Conservation (phyloP, 2,113 vertebrate species). For the Bothrops jararaca region DNA sequence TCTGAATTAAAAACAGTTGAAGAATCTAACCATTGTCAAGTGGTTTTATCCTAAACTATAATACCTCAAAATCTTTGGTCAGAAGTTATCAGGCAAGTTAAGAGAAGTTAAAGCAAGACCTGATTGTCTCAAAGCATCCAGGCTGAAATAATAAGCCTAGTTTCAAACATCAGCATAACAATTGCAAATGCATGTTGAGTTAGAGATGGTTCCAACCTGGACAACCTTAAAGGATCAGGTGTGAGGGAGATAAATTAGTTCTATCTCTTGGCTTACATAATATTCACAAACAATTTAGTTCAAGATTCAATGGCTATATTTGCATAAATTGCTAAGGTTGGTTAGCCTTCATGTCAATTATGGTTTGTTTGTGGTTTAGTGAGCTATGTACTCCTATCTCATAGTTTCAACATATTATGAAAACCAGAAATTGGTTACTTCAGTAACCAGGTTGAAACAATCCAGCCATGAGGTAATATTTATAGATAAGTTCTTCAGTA, state of each 20-base stretch:
- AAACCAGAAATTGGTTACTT: neutral
- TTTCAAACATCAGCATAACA: neutral
- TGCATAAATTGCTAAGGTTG: neutral
- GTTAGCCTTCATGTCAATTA: neutral
- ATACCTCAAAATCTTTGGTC: conserved; percentile 14
- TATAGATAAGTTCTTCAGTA: neutral
- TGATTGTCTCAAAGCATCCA: conserved; percentile 21
- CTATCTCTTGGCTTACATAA: neutral
- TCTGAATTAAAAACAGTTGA: conserved; percentile 1
- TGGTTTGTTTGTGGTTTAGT: neutral
- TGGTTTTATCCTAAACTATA: conserved; percentile 21
- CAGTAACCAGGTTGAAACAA: neutral
- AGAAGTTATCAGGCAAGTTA: neutral
- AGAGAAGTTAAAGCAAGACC: neutral
- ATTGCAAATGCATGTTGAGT: neutral
- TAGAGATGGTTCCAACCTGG: neutral
- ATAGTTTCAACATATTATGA: neutral
- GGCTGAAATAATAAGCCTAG: neutral
- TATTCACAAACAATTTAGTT: neutral
- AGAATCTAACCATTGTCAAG: conserved; percentile 17
- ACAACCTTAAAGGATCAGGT: neutral
- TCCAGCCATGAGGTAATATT: conserved; percentile 4
- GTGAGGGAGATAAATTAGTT: neutral
- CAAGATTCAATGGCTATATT: neutral
- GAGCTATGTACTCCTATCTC: neutral